Base-by-base conservation (phyloP, 2,797 vertebrate genomes). In the Hippocampus kuda region DNA sequence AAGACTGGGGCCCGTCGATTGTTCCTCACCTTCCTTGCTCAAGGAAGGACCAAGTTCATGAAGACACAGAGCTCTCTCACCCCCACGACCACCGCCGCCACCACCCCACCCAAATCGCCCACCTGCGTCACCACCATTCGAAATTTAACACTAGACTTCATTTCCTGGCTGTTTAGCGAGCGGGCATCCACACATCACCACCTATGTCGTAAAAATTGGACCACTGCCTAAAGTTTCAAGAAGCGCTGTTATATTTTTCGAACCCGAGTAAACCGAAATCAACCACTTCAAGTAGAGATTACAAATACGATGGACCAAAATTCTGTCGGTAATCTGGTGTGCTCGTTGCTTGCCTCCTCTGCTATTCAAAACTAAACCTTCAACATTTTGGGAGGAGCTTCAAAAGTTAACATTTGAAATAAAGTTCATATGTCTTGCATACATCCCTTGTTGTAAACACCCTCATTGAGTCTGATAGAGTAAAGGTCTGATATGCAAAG, bases 1-100 rank as follows among this genome's bases (percentile, higher is more conserved):
- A 89, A 91, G 88, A 89, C 88, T 80, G 79, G 76, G 82, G 79
- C 80, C 66, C 27, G 67, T 79, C 60, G 65, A 83, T 80, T 84
- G 86, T 86, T 88, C 77, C 89, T 62, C 87, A 89, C 89, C 83
- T 88, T 89, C 62, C 83, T 57, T 80, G 85, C 81, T 71, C 72
- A 82, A 83, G 78, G 79, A 84, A 80, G 74, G 72, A 81, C 80
- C 79, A 87, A 81, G 79, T 71, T 57, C 73, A 38, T 38, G 34
- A 70, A 84, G 70, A 81, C 74, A 60, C 68, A 84, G 75, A 81
- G 77, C 77, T 83, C 81, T 88, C 84, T 82, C 34, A 38, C 34
- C 7, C 34, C 34, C 34, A 34, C 34, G 5, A 34, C 34, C 34
- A 34, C 34, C 34, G 1, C 30, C 30, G 30, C 8, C 34, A 44